Conservation (phyloP, 2,113 vertebrate genomes). For the Crotalus horridus region DNA sequence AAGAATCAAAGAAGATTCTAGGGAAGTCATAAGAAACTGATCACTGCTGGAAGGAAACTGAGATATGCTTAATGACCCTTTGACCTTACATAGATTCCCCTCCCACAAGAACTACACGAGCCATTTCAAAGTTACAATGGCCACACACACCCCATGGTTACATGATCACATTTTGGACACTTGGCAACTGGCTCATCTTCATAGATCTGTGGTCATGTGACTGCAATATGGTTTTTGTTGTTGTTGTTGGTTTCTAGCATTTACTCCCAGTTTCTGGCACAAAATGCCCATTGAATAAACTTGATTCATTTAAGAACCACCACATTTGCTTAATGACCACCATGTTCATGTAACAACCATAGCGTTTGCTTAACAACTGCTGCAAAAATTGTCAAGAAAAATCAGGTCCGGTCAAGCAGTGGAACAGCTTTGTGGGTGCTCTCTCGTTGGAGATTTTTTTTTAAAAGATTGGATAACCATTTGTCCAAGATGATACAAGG, state of each 20-base stretch:
- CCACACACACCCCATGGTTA: background rate
- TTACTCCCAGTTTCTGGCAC: background rate
- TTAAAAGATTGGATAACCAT: too few relatives aligned
- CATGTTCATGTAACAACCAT: background rate
- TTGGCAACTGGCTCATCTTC: background rate
- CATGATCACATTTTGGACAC: background rate
- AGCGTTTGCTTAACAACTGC: background rate
- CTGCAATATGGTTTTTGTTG: background rate
- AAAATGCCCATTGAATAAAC: background rate
- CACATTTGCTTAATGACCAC: background rate
- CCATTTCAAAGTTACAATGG: too few relatives aligned
- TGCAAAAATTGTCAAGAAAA: too few relatives aligned
- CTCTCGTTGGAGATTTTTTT: too few relatives aligned
- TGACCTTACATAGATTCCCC: too few relatives aligned
- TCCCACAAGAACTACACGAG: too few relatives aligned
- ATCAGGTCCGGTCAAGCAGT: too few relatives aligned
- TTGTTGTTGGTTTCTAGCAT: background rate
- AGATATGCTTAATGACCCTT: background rate
- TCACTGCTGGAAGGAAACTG: background rate
- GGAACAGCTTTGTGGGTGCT: too few relatives aligned
- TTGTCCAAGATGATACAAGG: too few relatives aligned
- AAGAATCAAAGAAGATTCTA: background rate
- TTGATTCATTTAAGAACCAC: background rate
- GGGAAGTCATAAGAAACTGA: background rate
- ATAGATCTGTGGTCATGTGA: background rate